phyloP scores from a whole-genome alignment of 2,888 invertebrate species.

The Temnothorax ravouxi region DNA sequence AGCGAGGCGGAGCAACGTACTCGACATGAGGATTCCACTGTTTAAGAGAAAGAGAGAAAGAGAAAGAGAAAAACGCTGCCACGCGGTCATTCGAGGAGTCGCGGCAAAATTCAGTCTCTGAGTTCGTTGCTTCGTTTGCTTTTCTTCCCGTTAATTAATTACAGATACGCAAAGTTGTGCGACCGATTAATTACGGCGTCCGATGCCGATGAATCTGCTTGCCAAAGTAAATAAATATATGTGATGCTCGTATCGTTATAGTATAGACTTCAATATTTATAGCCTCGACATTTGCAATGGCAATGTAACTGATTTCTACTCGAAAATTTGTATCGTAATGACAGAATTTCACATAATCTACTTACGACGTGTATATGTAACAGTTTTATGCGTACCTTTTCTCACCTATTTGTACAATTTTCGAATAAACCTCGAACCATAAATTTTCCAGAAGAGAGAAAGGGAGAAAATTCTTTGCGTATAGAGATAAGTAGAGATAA shows the following conservation, averaged over 20 bases:
- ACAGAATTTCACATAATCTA: no score
- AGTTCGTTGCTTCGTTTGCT: not conserved
- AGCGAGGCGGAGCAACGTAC: constrained; percentile 39
- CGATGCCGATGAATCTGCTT: not conserved
- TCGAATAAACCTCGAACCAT: not conserved
- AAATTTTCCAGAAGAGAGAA: not conserved
- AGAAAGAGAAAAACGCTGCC: not conserved
- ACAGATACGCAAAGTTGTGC: not conserved
- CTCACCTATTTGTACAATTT: not conserved
- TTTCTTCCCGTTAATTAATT: constrained; percentile 5
- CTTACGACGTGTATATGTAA: not conserved
- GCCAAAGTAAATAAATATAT: not conserved
- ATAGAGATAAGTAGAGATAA: not conserved
- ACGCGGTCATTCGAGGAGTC: not conserved
- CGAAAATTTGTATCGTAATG: no score
- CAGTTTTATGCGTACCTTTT: not conserved
- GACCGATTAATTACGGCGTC: not conserved
- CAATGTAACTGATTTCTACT: not conserved
- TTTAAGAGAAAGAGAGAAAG: not conserved
- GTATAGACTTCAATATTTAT: not conserved
- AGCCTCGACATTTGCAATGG: not conserved
- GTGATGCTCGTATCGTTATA: not conserved
- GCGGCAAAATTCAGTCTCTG: not conserved
- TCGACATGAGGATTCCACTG: constrained; percentile 1
- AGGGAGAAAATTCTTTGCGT: not conserved